Percentiles rank a stretch among this genome's conserved stretches.
These are phyloP conservation scores for Drosophila paramelanica DNA, from an alignment of 2,888 invertebrate genomes.

Conservation along the genomic window DNA sequence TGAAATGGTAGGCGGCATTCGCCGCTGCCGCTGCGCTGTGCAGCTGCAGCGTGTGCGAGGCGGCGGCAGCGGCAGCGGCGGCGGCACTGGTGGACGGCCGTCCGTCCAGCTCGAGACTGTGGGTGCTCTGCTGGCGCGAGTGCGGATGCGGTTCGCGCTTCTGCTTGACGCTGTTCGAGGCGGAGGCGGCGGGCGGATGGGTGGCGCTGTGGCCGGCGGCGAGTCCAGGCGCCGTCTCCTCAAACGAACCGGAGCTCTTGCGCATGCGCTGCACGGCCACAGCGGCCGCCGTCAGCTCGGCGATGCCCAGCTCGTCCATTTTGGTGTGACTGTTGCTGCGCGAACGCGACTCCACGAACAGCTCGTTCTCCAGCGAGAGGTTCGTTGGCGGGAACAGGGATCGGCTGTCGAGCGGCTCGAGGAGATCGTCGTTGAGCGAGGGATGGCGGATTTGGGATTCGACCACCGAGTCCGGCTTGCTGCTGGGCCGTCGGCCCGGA, in stretches of 20 bases:
- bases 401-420: constrained; percentile 77
- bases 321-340: constrained; percentile 85
- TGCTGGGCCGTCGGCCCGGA: constrained; percentile 80
- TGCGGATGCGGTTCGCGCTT: constrained; percentile 81
- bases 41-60: constrained; percentile 76
- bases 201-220: constrained; percentile 69
- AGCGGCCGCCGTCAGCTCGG: constrained; percentile 69
- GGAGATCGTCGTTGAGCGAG: constrained; percentile 84
- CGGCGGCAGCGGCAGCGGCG: constrained; percentile 48
- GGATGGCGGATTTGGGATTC: constrained; percentile 84
- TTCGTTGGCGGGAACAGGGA: constrained; percentile 80
- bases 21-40: constrained; percentile 82
- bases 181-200: constrained; percentile 68
- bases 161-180: constrained; percentile 81
- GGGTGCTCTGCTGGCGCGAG: constrained; percentile 84
- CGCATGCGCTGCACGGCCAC: constrained; percentile 72
- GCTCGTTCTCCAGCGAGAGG: constrained; percentile 84
- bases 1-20: constrained; percentile 83
- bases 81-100: constrained; percentile 81
- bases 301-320: constrained; percentile 83
- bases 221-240: constrained; percentile 69
- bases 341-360: constrained; percentile 83
- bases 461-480: constrained; percentile 81
- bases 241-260: constrained; percentile 82
- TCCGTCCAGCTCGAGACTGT: constrained; percentile 84